Evolutionary conservation across 2,797 vertebrate genomes (phyloP).

Genomic region (Thalassophryne amazonica): DNA sequence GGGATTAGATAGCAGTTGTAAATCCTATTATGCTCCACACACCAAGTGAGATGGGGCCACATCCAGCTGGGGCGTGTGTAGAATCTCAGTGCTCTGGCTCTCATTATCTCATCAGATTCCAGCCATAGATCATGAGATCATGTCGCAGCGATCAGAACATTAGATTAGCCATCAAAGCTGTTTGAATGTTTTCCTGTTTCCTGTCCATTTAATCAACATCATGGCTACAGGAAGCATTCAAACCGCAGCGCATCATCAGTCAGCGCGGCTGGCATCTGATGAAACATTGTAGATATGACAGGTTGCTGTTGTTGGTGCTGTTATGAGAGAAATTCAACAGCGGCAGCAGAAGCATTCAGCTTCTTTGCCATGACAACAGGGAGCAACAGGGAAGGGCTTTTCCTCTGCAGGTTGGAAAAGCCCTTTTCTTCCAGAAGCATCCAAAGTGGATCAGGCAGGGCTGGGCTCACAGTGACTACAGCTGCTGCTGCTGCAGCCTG

Average conservation of each 20-base stretch:
- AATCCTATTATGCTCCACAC: constrained; percentile 56
- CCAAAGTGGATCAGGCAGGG: constrained; percentile 78
- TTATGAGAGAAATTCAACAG: constrained; percentile 6
- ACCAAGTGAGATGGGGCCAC: constrained; percentile 36
- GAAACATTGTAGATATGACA: constrained; percentile 27
- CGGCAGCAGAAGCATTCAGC: background rate
- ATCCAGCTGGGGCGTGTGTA: constrained; percentile 37
- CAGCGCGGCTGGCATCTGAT: constrained; percentile 6
- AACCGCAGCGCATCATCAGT: constrained; percentile 14
- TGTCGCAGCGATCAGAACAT: constrained; percentile 42
- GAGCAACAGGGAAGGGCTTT: constrained; percentile 19
- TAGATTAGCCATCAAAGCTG: constrained; percentile 45
- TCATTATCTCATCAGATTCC: constrained; percentile 67
- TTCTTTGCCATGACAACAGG: constrained; percentile 40
- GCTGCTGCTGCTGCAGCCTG: constrained; percentile 56
- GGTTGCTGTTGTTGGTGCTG: constrained; percentile 23
- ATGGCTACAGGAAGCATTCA: constrained; percentile 8
- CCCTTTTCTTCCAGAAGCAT: constrained; percentile 73
- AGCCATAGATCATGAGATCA: constrained; percentile 53
- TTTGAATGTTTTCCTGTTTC: background rate
- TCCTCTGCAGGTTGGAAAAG: constrained; percentile 70
- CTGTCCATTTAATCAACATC: constrained; percentile 17
- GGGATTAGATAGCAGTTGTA: constrained; percentile 47
- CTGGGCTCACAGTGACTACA: constrained; percentile 65
- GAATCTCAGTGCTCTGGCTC: constrained; percentile 52